Percentiles rank a stretch among this genome's conserved stretches.
phyloP scores from a whole-genome alignment of 2,113 vertebrate genomes.

The Semnornis frantzii region DNA sequence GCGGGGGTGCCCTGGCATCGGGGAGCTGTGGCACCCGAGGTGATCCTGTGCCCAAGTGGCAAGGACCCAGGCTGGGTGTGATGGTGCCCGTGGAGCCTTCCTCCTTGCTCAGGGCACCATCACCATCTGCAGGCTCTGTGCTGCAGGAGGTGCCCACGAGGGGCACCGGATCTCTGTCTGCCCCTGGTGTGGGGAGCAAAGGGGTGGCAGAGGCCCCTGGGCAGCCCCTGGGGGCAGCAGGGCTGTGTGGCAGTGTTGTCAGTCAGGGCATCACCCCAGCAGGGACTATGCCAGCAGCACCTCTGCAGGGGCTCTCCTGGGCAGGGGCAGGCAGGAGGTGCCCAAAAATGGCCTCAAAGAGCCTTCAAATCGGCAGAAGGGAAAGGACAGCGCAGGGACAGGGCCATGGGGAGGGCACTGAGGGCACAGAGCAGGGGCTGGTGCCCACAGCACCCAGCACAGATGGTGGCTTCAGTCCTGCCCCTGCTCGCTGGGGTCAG shows the following conservation, averaged over 20 bases:
- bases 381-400: accelerated
- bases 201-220: too few relatives aligned
- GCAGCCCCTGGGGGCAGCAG: too few relatives aligned
- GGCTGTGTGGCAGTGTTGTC: background rate
- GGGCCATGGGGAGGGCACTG: too few relatives aligned
- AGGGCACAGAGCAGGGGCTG: background rate
- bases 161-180: too few relatives aligned
- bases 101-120: background rate
- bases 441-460: accelerated
- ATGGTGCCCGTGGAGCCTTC: background rate
- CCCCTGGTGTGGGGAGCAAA: background rate
- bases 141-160: background rate
- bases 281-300: background rate
- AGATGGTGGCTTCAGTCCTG: background rate
- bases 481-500: accelerated
- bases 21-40: accelerated
- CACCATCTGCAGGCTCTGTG: background rate
- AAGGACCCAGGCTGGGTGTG: accelerated
- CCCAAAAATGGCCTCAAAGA: background rate
- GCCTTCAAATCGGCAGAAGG: background rate
- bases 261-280: background rate
- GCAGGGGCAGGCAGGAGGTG: background rate
- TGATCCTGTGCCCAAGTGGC: accelerated
- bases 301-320: background rate
- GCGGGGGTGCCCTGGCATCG: too few relatives aligned